Evolutionary conservation across 1,140 invertebrate genomes (phyloP), one percentile per base, ranked within the genome.

Genomic region (Pachypeltis micranthus): DNA sequence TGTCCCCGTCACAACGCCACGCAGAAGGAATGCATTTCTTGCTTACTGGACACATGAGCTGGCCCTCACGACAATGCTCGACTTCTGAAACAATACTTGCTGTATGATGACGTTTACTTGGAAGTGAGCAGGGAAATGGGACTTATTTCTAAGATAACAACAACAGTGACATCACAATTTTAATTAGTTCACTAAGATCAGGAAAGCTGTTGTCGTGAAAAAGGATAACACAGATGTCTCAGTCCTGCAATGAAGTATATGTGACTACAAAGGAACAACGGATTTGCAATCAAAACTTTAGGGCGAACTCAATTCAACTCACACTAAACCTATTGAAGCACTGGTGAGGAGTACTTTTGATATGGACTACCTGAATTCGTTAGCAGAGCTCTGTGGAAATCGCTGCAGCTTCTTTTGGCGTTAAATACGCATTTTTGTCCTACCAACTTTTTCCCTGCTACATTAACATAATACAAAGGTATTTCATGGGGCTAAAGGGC

Each of bases 1-100:
- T 73, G 66, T 84, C 82, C 28, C 83, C 84, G 75, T 92, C 89
- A 76, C 90, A 92, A 47, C 85, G 79, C 83, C 87, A 91, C 23
- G 80, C 83, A 44, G 78, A 76, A 62, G 86, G 85, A 65, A 93
- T 81, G 76, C 90, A 93, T 67, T 80, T 79, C 63, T 80, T 78
- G 54, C 81, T 83, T 61, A 74, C 69, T 24, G 71, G 72, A 73
- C 86, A 88, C 67, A 81, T 77, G 70, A 85, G 83, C 74, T 87
- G 81, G 21, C 80, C 80, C 51, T 72, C 73, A 28, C 74, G 75
- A 71, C 85, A 88, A 60, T 54, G 47, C 14, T 7, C 25, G 57
- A 29, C n/a, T 34, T 7, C 25, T 29, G 16, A 16, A 28, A 31
- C n/a, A 29, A 1, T 14, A 21, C 2, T 24, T 16, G 16, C 25